These are phyloP conservation scores for Cherax quadricarinatus DNA, from an alignment of 1,140 invertebrate genomes.

Conservation along the genomic window DNA sequence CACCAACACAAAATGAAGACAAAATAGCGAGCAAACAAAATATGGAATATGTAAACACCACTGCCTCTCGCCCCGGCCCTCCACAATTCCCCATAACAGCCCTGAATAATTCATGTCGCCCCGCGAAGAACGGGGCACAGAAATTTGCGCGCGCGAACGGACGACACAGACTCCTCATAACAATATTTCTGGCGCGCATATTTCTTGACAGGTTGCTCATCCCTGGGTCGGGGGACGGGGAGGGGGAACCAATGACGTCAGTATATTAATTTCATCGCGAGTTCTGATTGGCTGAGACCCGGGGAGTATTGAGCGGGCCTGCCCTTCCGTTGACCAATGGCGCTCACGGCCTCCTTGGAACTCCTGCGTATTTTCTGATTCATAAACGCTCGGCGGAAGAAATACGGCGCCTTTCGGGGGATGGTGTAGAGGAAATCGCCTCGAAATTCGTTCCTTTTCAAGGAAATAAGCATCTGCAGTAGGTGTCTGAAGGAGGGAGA, in stretches of 20 bases:
- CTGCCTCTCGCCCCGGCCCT: background rate
- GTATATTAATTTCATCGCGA: constrained; percentile 69
- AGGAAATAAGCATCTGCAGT: background rate
- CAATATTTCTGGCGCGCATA: constrained; percentile 65
- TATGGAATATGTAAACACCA: background rate
- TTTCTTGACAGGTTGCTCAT: constrained; percentile 69
- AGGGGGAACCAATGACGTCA: constrained; percentile 61
- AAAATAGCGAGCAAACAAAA: background rate
- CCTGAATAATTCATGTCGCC: constrained; percentile 60
- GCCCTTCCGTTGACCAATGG: constrained; percentile 69
- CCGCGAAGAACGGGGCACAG: constrained; percentile 36
- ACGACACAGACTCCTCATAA: constrained; percentile 64
- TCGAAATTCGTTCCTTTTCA: background rate
- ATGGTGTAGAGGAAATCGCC: no score
- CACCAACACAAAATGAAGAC: constrained; percentile 5
- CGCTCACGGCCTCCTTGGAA: constrained; percentile 63
- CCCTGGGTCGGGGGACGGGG: background rate
- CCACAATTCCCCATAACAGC: background rate
- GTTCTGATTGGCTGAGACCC: constrained; percentile 68
- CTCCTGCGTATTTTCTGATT: constrained; percentile 49
- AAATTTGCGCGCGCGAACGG: constrained; percentile 28
- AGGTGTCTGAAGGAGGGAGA: no score
- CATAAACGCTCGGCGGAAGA: constrained; percentile 21
- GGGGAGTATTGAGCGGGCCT: constrained; percentile 67
- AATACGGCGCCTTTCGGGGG: background rate